A percentile compares a stretch with the other conserved stretches of the same genome.
These are phyloP conservation scores for Rhynchonycteris naso DNA, from an alignment of 2,797 vertebrate species.

Conservation along the genomic window DNA sequence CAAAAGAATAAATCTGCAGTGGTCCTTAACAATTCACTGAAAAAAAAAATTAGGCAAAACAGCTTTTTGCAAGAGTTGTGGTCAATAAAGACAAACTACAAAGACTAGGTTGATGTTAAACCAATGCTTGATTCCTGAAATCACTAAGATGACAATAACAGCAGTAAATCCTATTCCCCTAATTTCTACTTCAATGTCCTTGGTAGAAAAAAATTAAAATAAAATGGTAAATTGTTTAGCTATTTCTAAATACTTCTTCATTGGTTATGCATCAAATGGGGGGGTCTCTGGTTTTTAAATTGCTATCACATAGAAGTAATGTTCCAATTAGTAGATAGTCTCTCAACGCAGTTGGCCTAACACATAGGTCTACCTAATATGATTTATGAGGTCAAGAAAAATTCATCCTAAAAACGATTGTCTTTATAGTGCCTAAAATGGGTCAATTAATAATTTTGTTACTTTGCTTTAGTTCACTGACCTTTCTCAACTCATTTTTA, in stretches of 20 bases:
- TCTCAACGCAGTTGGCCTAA: neutral
- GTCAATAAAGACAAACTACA: neutral
- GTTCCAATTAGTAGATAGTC: neutral
- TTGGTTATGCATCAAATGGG: neutral
- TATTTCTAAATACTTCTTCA: neutral
- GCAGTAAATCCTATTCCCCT: neutral
- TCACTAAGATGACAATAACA: neutral
- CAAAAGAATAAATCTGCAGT: neutral
- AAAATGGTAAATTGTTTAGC: neutral
- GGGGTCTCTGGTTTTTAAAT: neutral
- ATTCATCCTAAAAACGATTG: neutral
- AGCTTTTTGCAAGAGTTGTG: neutral
- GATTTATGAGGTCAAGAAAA: neutral
- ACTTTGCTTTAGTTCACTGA: neutral
- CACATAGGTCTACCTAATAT: neutral
- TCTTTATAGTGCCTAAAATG: neutral
- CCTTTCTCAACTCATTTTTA: slow-evolving; percentile 7
- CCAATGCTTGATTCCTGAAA: neutral
- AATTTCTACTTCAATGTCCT: slow-evolving; percentile 9
- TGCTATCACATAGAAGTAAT: neutral
- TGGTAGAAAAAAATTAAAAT: neutral
- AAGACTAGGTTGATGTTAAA: neutral
- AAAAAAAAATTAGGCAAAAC: neutral
- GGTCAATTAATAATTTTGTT: neutral
- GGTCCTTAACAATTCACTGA: neutral